Evolutionary conservation across 1,140 invertebrate species (phyloP).

Genomic region (Calephelis virginiensis): DNA sequence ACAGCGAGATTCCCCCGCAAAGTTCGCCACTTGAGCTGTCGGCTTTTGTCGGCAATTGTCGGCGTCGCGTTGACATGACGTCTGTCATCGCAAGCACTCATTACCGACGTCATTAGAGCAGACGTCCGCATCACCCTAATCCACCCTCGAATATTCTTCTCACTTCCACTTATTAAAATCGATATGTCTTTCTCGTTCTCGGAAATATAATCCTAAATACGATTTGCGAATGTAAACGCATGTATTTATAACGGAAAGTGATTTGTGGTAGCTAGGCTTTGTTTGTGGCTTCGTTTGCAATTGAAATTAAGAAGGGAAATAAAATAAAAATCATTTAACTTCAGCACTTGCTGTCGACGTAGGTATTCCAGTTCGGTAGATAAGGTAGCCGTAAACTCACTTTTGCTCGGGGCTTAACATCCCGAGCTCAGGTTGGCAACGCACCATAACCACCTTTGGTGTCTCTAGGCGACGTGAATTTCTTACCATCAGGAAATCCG

Average conservation of each 20-base stretch:
- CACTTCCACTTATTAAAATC: neutral
- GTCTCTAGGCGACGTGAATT: too few relatives aligned
- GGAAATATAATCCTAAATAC: slow-evolving; percentile 6
- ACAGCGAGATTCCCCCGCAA: slow-evolving; percentile 5
- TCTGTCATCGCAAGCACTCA: slow-evolving; percentile 12
- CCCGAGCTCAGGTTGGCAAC: too few relatives aligned
- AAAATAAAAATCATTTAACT: too few relatives aligned
- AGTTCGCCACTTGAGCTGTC: slow-evolving; percentile 10
- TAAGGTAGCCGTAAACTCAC: too few relatives aligned
- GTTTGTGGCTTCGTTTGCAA: too few relatives aligned
- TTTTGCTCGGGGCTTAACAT: too few relatives aligned
- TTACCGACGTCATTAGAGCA: slow-evolving; percentile 12
- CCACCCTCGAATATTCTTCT: neutral
- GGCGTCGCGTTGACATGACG: slow-evolving; percentile 14
- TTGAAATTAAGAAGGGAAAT: too few relatives aligned
- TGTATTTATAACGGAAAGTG: neutral
- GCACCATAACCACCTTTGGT: too few relatives aligned
- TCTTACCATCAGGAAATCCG: too few relatives aligned
- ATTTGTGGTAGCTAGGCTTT: neutral
- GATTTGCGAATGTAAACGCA: neutral
- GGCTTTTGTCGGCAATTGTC: slow-evolving; percentile 14
- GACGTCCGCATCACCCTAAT: slow-evolving; percentile 5
- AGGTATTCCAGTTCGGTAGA: too few relatives aligned
- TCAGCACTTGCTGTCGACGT: too few relatives aligned
- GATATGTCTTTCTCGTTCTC: neutral